phyloP scores from a whole-genome alignment of 1,140 invertebrate genomes.

The Brachionus angularis region DNA sequence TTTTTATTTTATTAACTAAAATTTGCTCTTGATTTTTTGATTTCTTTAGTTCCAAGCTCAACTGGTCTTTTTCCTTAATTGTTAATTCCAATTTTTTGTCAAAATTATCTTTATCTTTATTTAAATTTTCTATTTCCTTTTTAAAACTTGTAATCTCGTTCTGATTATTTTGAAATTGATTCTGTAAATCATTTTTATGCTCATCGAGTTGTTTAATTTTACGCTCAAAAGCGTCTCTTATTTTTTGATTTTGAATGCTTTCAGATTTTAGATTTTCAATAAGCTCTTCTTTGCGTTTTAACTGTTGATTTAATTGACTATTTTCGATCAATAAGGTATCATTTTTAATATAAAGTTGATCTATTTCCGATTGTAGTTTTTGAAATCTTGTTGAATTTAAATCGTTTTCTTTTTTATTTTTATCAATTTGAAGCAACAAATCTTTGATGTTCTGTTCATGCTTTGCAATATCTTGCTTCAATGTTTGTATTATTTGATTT shows the following conservation, averaged over 20 bases:
- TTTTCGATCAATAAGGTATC: constrained; percentile 55
- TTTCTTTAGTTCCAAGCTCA: constrained; percentile 28
- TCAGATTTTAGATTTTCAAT: constrained; percentile 52
- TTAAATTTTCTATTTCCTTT: constrained; percentile 7
- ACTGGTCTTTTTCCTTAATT: constrained; percentile 1
- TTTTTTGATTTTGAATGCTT: constrained; percentile 53
- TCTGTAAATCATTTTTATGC: constrained; percentile 41
- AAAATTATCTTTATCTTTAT: not conserved
- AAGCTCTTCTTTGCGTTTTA: constrained; percentile 59
- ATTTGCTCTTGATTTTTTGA: not conserved
- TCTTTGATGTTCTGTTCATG: constrained; percentile 55
- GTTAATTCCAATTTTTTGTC: not conserved
- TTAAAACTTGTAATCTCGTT: constrained; percentile 8
- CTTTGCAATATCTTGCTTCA: constrained; percentile 52
- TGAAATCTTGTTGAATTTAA: constrained; percentile 51
- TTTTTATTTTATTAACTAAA: not conserved
- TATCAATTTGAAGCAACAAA: constrained; percentile 51
- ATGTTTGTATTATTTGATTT: constrained; percentile 50
- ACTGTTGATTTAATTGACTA: constrained; percentile 51
- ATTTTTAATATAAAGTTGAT: constrained; percentile 51
- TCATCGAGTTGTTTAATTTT: constrained; percentile 56
- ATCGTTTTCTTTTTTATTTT: constrained; percentile 56
- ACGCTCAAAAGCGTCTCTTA: constrained; percentile 54
- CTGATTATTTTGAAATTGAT: not conserved
- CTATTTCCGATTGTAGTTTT: constrained; percentile 56